Conservation (phyloP, 2,888 invertebrate species). For the Athrips mouffetella region DNA sequence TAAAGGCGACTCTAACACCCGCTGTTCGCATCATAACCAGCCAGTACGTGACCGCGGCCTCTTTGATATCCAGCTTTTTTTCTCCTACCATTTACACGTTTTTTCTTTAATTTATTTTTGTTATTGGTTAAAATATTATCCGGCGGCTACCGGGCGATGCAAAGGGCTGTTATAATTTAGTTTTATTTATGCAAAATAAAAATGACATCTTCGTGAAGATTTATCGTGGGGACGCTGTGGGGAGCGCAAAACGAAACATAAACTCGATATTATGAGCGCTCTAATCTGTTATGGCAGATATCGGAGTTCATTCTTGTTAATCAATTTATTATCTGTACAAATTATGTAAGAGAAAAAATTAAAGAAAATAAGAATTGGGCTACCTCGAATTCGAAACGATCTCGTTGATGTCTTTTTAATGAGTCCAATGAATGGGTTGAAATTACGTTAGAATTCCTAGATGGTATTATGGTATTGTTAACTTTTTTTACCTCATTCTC, state of each 20-base stretch:
- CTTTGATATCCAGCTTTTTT: slow-evolving; percentile 69
- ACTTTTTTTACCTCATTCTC: slow-evolving; percentile 3
- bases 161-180: slow-evolving; percentile 72
- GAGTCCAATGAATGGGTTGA: slow-evolving; percentile 4
- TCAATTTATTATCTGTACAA: slow-evolving; percentile 7
- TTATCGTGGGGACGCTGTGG: slow-evolving; percentile 54
- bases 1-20: slow-evolving; percentile 48
- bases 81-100: slow-evolving; percentile 54
- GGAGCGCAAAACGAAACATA: slow-evolving; percentile 38
- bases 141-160: slow-evolving; percentile 71
- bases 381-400: not conserved
- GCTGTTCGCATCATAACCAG: slow-evolving; percentile 69
- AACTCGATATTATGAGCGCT: slow-evolving; percentile 31
- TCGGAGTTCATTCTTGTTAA: slow-evolving; percentile 6
- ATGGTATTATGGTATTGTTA: slow-evolving; percentile 8
- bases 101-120: slow-evolving; percentile 66
- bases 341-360: slow-evolving; percentile 5
- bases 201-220: slow-evolving; percentile 61
- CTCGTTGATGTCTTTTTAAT: slow-evolving; percentile 30
- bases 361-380: not conserved
- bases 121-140: slow-evolving; percentile 73
- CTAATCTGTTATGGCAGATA: slow-evolving; percentile 27
- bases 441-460: slow-evolving; percentile 14
- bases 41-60: slow-evolving; percentile 72
- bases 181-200: slow-evolving; percentile 78